A percentile compares a stretch with the other conserved stretches of the same genome.
phyloP scores from a whole-genome alignment of 1,140 invertebrate genomes.

The Hirudo medicinalis region DNA sequence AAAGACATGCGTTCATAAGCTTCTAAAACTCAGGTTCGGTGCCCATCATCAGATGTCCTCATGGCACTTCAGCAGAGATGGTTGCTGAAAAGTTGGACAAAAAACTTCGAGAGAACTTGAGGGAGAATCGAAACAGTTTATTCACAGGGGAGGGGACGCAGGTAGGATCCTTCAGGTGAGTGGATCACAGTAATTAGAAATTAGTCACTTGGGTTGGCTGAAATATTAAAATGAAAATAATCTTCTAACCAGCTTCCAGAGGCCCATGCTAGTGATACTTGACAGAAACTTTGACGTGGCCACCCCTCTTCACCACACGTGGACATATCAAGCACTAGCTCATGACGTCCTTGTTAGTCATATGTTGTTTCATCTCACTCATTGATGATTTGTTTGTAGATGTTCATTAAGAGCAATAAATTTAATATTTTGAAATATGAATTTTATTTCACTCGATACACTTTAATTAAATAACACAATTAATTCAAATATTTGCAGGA shows the following conservation, averaged over 20 bases:
- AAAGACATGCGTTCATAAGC: conserved; percentile 8
- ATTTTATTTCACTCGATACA: no score
- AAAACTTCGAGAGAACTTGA: conserved; percentile 87
- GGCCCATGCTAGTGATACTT: conserved; percentile 78
- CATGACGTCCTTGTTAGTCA: conserved; percentile 65
- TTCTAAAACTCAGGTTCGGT: conserved; percentile 55
- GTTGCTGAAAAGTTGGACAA: conserved; percentile 92
- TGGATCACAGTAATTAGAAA: not conserved
- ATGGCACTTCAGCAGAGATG: conserved; percentile 94
- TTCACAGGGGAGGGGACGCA: conserved; percentile 67
- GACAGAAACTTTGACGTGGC: conserved; percentile 93
- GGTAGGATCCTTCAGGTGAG: conserved; percentile 51
- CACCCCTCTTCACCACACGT: conserved; percentile 93
- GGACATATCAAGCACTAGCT: conserved; percentile 86
- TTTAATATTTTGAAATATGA: no score
- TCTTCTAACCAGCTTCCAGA: conserved; percentile 63
- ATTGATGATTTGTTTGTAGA: no score
- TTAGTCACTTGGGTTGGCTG: no score
- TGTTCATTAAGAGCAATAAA: no score
- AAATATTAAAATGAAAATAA: not conserved
- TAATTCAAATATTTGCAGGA: conserved; percentile 42
- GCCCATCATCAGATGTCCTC: conserved; percentile 84
- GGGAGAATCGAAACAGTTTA: conserved; percentile 88
- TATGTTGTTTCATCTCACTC: no score
- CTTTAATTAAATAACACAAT: not conserved